These are phyloP conservation scores for Volucella inanis DNA, from an alignment of 2,888 invertebrate genomes.

Conservation along the genomic window DNA sequence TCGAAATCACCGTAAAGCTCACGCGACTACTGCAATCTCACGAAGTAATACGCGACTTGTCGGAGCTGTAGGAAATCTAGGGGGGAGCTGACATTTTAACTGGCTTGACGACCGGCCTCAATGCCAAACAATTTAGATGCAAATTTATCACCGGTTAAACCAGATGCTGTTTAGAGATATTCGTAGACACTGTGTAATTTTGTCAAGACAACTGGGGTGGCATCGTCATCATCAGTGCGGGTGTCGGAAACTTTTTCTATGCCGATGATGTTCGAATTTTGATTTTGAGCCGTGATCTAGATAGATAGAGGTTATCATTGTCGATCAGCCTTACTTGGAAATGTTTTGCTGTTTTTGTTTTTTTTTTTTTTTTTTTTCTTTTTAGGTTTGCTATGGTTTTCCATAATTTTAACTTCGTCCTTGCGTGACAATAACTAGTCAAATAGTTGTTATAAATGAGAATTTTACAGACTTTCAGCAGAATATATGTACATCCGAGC, in stretches of 20 bases:
- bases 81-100: conserved; percentile 45
- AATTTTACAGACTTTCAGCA: no score
- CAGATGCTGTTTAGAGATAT: conserved; percentile 39
- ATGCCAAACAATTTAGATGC: conserved; percentile 60
- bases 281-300: no score
- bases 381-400: no score
- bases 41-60: background rate
- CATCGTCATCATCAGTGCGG: background rate
- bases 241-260: conserved; percentile 21
- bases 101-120: conserved; percentile 63
- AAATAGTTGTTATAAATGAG: no score
- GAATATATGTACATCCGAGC: no score
- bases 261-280: background rate
- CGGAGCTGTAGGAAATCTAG: conserved; percentile 4
- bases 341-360: no score
- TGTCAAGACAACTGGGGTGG: conserved; percentile 30
- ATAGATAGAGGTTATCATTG: no score
- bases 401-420: no score
- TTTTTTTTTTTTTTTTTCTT: no score
- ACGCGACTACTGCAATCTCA: conserved; percentile 33
- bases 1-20: conserved; percentile 52
- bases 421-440: no score
- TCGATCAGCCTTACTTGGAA: no score
- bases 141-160: conserved; percentile 60
- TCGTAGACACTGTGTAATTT: conserved; percentile 50